A percentile compares a stretch with the other conserved stretches of the same genome.
Evolutionary conservation across 2,888 invertebrate species (phyloP).

Genomic region (Myathropa florea): DNA sequence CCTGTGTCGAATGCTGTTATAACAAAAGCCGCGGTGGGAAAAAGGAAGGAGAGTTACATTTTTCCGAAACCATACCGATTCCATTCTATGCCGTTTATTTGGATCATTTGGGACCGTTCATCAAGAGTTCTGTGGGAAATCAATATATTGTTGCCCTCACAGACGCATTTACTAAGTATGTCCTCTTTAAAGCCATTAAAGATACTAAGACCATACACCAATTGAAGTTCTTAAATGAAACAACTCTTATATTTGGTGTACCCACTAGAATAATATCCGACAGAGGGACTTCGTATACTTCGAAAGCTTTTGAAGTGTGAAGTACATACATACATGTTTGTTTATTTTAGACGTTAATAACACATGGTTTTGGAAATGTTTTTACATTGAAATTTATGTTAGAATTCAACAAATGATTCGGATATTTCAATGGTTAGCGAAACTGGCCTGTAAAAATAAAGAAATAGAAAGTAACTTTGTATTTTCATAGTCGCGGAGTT

Average conservation of each 20-base stretch:
- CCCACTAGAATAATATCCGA: conserved; percentile 71
- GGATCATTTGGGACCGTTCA: conserved; percentile 49
- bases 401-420: no score
- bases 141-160: conserved; percentile 19
- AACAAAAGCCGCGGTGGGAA: conserved; percentile 72
- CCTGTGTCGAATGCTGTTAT: conserved; percentile 78
- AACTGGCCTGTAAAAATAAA: no score
- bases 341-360: no score
- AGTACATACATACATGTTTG: no score
- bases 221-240: conserved; percentile 37
- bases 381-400: no score
- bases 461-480: no score
- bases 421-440: no score
- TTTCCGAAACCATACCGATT: conserved; percentile 61
- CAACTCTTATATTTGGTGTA: conserved; percentile 67
- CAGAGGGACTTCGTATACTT: conserved; percentile 71
- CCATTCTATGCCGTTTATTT: conserved; percentile 47
- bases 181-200: conserved; percentile 39
- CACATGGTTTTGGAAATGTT: no score
- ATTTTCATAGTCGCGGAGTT: no score
- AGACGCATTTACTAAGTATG: conserved; percentile 51
- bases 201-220: conserved; percentile 37
- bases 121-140: conserved; percentile 27
- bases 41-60: conserved; percentile 68
- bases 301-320: conserved; percentile 66